Conservation (phyloP, 2,888 invertebrate species). For the Capitulum mitella region DNA sequence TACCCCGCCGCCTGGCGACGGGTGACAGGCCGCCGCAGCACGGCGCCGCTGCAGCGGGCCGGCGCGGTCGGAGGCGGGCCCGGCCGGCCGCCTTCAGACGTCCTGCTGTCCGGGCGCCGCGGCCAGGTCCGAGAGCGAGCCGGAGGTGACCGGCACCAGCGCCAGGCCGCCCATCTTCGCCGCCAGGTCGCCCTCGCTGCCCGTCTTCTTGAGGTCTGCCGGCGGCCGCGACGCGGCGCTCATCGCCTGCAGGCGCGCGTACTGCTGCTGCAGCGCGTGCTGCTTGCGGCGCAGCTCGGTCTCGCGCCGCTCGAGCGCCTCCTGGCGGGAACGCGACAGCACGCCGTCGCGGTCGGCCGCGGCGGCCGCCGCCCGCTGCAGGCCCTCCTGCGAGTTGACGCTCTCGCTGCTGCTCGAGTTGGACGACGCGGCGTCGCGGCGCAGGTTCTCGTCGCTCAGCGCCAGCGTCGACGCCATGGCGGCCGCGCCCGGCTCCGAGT, state of each 20-base stretch:
- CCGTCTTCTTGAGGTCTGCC: conserved; percentile 30
- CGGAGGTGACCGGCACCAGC: background rate
- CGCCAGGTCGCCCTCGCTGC: conserved; percentile 34
- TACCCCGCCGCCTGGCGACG: too few relatives aligned
- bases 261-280: conserved; percentile 81
- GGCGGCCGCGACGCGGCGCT: conserved; percentile 45
- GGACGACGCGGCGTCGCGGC: conserved; percentile 30
- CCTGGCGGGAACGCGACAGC: conserved; percentile 37
- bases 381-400: conserved; percentile 63
- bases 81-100: background rate
- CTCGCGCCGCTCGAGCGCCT: conserved; percentile 68
- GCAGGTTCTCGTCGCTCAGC: conserved; percentile 38
- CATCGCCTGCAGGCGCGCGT: conserved; percentile 77
- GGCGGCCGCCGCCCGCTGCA: conserved; percentile 37
- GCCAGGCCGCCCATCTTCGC: background rate
- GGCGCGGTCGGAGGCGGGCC: background rate
- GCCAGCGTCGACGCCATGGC: conserved; percentile 38
- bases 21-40: background rate
- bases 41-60: background rate
- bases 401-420: conserved; percentile 64
- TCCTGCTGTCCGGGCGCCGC: background rate
- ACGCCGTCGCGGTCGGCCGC: conserved; percentile 48
- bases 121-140: background rate
- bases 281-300: conserved; percentile 82
- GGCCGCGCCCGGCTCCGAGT: conserved; percentile 35